These are phyloP conservation scores for Aleiodes testaceus DNA, from an alignment of 2,888 invertebrate genomes.

Conservation along the genomic window DNA sequence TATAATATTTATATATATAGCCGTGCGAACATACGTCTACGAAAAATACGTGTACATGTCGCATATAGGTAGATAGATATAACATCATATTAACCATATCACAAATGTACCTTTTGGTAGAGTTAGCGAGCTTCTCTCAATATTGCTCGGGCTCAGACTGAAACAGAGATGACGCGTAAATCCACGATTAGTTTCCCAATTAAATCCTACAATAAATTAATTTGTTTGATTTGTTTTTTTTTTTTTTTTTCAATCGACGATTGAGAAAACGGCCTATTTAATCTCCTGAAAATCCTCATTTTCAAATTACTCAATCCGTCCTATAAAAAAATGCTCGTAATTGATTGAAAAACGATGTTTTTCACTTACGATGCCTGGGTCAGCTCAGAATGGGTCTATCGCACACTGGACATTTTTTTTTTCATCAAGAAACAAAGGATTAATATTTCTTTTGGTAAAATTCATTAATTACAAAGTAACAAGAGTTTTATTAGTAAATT, in stretches of 20 bases:
- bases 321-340: not conserved
- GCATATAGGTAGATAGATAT: conserved; percentile 56
- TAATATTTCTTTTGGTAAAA: not conserved
- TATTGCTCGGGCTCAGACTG: conserved; percentile 72
- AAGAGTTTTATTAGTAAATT: conserved; percentile 17
- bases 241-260: conserved; percentile 23
- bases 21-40: conserved; percentile 54
- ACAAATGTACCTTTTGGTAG: conserved; percentile 73
- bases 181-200: conserved; percentile 62
- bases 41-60: conserved; percentile 48
- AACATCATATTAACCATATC: conserved; percentile 70
- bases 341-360: conserved; percentile 26
- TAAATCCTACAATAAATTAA: conserved; percentile 23
- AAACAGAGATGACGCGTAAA: conserved; percentile 73
- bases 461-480: not conserved
- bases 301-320: not conserved
- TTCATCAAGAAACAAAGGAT: not conserved
- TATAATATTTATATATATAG: conserved; percentile 57
- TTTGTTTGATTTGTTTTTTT: conserved; percentile 28
- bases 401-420: conserved; percentile 66
- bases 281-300: too few species aligned
- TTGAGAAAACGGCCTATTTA: conserved; percentile 1
- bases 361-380: conserved; percentile 68
- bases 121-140: conserved; percentile 72
- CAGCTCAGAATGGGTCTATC: conserved; percentile 71